Percentiles rank a stretch among this genome's conserved stretches.
These are phyloP conservation scores for Muscidifurax raptorellus DNA, from an alignment of 1,140 invertebrate species.

Conservation along the genomic window DNA sequence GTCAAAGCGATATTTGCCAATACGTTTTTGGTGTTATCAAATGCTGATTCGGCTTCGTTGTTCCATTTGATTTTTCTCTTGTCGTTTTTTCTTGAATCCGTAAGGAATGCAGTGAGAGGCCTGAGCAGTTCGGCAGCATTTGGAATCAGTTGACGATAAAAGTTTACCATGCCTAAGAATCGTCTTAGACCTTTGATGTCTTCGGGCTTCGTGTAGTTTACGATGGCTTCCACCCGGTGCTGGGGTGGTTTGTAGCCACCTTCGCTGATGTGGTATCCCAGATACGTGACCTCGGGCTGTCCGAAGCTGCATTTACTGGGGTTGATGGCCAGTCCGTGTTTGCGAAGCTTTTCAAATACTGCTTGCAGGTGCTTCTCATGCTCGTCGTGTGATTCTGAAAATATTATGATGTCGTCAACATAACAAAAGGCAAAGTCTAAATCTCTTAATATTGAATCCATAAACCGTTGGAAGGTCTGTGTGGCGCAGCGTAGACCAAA, in stretches of 20 bases:
- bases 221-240: neutral
- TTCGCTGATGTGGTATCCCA: neutral
- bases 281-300: neutral
- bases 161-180: slow-evolving; percentile 16
- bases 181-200: neutral
- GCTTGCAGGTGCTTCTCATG: too few relatives aligned
- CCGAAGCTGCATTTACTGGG: neutral
- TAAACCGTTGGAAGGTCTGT: too few relatives aligned
- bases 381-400: too few relatives aligned
- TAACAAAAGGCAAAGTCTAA: too few relatives aligned
- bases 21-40: neutral
- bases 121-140: slow-evolving; percentile 59
- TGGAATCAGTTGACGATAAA: slow-evolving; percentile 46
- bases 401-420: too few relatives aligned
- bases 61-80: slow-evolving; percentile 11
- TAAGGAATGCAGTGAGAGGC: slow-evolving; percentile 42
- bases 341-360: too few relatives aligned
- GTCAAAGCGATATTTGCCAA: neutral
- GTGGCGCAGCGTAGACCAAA: too few relatives aligned
- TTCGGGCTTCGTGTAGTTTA: neutral
- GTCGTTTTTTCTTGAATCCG: slow-evolving; percentile 22
- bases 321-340: too few relatives aligned
- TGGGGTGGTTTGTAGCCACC: neutral
- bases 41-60: neutral
- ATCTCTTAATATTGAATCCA: too few relatives aligned